Evolutionary conservation across 1,140 invertebrate species (phyloP).

Genomic region (Diabrotica undecimpunctata): DNA sequence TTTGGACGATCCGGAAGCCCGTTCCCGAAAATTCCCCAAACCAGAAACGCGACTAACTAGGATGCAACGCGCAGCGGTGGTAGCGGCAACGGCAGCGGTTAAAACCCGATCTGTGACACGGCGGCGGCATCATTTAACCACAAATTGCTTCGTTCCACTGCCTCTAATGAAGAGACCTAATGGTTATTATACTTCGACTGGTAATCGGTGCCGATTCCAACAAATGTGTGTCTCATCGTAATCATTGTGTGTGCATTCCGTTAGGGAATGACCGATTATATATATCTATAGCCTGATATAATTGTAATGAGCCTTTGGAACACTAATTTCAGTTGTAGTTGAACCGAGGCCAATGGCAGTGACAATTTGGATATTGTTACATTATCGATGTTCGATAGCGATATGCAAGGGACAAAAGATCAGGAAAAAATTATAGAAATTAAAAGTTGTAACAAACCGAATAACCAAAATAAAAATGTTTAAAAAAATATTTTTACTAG

Average conservation of each 20-base stretch:
- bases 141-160: slow-evolving; percentile 20
- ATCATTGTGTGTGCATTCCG: not conserved
- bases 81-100: not conserved
- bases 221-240: not conserved
- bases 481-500: no score
- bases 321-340: not conserved
- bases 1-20: no score
- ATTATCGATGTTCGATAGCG: no score
- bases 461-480: no score
- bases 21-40: no score
- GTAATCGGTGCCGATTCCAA: slow-evolving; percentile 10
- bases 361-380: no score
- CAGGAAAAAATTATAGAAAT: no score
- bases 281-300: not conserved
- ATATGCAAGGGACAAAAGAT: no score
- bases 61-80: not conserved
- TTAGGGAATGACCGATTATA: not conserved
- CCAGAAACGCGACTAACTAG: not conserved
- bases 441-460: no score
- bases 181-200: slow-evolving; percentile 21
- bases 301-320: not conserved
- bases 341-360: not conserved
- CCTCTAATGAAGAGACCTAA: slow-evolving; percentile 23
- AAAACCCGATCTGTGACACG: slow-evolving; percentile 17
- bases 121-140: slow-evolving; percentile 15